Percentiles rank a stretch among this genome's conserved stretches.
Evolutionary conservation across 2,797 vertebrate species (phyloP).

Genomic region (Silurus lanzhouensis): DNA sequence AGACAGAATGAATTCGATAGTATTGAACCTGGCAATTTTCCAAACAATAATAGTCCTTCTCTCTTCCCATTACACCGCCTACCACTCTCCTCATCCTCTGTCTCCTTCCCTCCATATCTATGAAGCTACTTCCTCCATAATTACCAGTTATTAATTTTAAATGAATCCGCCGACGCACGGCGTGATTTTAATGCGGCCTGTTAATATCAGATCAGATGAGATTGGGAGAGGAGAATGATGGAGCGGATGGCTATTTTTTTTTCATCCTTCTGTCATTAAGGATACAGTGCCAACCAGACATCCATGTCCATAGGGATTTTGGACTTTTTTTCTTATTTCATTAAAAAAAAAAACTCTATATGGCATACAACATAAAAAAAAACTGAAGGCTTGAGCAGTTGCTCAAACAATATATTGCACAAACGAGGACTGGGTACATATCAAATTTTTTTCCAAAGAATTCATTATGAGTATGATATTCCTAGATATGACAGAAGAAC

Average conservation of each 20-base stretch:
- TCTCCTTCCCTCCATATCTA: slow-evolving; percentile 35
- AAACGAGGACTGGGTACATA: background rate
- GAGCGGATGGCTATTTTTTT: slow-evolving; percentile 71
- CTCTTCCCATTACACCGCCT: slow-evolving; percentile 12
- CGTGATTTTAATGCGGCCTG: slow-evolving; percentile 95
- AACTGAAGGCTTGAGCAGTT: slow-evolving; percentile 4
- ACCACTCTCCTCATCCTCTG: slow-evolving; percentile 4
- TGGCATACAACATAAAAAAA: background rate
- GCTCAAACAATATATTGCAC: background rate
- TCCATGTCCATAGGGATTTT: slow-evolving; percentile 12
- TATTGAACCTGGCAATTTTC: slow-evolving; percentile 11
- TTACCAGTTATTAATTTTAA: slow-evolving; percentile 99
- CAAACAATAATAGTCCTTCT: slow-evolving; percentile 6
- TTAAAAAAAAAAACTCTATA: background rate
- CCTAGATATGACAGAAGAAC: background rate
- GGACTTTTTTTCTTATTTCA: background rate
- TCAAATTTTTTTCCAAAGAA: background rate
- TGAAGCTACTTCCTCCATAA: slow-evolving; percentile 78
- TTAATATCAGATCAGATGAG: slow-evolving; percentile 89
- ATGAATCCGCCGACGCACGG: slow-evolving; percentile 94
- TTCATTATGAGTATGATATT: background rate
- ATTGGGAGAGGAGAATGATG: slow-evolving; percentile 83
- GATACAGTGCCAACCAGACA: slow-evolving; percentile 45
- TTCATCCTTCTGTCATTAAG: slow-evolving; percentile 68
- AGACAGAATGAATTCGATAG: background rate